These are phyloP conservation scores for Glaucomys volans DNA, from an alignment of 2,113 vertebrate species.

Conservation along the genomic window DNA sequence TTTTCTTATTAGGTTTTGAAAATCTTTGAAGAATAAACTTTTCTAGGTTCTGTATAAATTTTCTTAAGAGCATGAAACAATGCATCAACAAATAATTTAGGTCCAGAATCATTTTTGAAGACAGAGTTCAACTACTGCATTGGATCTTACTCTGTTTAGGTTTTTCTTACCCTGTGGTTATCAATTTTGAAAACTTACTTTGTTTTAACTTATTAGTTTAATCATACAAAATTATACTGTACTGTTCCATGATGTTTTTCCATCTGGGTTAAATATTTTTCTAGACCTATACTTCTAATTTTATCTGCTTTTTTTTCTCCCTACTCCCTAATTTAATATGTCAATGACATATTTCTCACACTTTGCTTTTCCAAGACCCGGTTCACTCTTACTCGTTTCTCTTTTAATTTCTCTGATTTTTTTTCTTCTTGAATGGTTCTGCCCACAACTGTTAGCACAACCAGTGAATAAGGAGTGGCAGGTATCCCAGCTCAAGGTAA, in stretches of 20 bases:
- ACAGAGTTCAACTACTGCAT: not conserved
- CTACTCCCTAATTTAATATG: not conserved
- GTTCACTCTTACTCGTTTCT: not conserved
- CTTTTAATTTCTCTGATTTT: not conserved
- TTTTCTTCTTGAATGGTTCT: not conserved
- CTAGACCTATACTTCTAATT: not conserved
- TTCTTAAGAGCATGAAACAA: constrained; percentile 32
- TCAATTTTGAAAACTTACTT: not conserved
- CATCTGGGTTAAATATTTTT: not conserved
- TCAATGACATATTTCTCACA: not conserved
- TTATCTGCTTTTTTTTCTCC: not conserved
- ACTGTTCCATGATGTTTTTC: not conserved
- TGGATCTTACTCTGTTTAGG: not conserved
- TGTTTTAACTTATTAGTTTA: not conserved
- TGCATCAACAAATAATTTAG: not conserved
- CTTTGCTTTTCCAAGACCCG: not conserved
- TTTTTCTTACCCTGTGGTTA: not conserved
- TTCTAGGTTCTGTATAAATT: not conserved
- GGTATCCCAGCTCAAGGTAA: not conserved
- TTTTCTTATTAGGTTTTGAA: constrained; percentile 25
- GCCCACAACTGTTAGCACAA: not conserved
- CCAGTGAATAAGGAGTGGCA: not conserved
- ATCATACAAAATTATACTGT: not conserved
- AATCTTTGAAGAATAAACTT: constrained; percentile 26
- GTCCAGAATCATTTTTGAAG: not conserved